Base-by-base conservation (phyloP, 2,888 invertebrate genomes). In the Eupithecia vulgata region DNA sequence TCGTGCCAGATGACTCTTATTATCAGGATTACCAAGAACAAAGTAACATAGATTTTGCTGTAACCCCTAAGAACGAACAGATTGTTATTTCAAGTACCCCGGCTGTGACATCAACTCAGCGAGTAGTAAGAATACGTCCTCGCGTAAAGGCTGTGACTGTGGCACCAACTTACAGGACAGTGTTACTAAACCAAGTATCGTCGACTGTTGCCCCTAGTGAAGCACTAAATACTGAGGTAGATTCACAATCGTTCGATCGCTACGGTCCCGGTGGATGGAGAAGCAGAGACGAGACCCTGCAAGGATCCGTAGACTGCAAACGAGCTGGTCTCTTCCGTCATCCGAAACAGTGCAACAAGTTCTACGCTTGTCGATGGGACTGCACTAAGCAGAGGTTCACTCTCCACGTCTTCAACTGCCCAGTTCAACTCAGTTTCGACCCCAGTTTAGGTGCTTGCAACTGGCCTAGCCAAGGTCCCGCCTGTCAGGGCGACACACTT, bases 351-450 rank as follows among this genome's bases (percentile, higher is more conserved):
- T 97, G 97, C 84, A 97, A 97, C 87, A 97, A 97, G 85, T 97
- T 97, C 94, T 97, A 97, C 85, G 96, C 97, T 45, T 97, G 97
- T 86, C 95, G 96, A 88, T 97, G 97, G 97, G 97, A 97, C 86
- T 95, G 96, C 78, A 96, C 96, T 85, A 96, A 97, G 84, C 96
- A 97, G 80, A 95, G 95, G 81, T 97, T 96, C 86, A 97, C 97
- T 1, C 94, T 97, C 10, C 96, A 97, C 83, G 95, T 96, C 2
- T 97, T 97, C 88, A 96, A 97, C 84, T 97, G 97, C 83, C 97
- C 97, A 0, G 95, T 97, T 17, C 97, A 97, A 85, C 91, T 97
- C 68, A 97, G 97, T 67, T 97, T 97, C 83, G 97, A 97, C 86
- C 95, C 95, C 30, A 95, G 92, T 72, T 94, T 97, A 81, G 96